Conservation (phyloP, 2,888 invertebrate genomes). For the Pristionchus arcanus region DNA sequence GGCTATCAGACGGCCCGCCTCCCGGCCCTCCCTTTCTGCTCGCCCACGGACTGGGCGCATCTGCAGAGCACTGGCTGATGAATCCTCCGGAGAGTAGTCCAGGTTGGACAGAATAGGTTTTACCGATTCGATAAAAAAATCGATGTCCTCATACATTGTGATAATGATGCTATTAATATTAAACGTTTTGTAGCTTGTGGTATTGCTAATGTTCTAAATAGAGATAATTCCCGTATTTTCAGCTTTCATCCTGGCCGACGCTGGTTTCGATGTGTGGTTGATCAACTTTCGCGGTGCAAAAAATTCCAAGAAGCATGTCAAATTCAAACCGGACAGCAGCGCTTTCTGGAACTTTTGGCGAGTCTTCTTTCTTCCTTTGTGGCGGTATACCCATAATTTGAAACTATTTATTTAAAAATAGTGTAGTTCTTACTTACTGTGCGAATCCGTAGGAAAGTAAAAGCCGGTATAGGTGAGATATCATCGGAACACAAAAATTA, state of each 20-base stretch:
- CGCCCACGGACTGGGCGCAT: constrained; percentile 45
- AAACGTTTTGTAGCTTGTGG: too few relatives aligned
- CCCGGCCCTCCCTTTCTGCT: constrained; percentile 33
- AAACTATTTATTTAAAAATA: too few relatives aligned
- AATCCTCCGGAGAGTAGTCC: constrained; percentile 40
- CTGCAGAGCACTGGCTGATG: constrained; percentile 46
- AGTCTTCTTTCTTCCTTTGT: too few relatives aligned
- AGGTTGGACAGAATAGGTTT: not conserved
- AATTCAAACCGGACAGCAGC: not conserved
- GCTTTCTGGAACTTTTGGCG: constrained; percentile 49
- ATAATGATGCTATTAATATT: too few relatives aligned
- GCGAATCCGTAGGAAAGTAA: too few relatives aligned
- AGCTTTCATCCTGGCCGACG: constrained; percentile 52
- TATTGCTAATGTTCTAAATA: too few relatives aligned
- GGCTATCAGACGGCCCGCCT: not conserved
- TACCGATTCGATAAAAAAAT: too few relatives aligned
- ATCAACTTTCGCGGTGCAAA: constrained; percentile 35
- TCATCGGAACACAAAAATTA: too few relatives aligned
- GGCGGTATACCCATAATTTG: too few relatives aligned
- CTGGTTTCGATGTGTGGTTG: constrained; percentile 52
- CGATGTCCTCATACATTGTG: too few relatives aligned
- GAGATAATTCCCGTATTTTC: not conserved
- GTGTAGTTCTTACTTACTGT: too few relatives aligned
- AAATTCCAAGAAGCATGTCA: constrained; percentile 44
- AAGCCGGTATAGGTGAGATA: too few relatives aligned